A percentile compares a stretch with the other conserved stretches of the same genome.
These are phyloP conservation scores for Orchesella flavescens DNA, from an alignment of 2,888 invertebrate species.

Conservation along the genomic window DNA sequence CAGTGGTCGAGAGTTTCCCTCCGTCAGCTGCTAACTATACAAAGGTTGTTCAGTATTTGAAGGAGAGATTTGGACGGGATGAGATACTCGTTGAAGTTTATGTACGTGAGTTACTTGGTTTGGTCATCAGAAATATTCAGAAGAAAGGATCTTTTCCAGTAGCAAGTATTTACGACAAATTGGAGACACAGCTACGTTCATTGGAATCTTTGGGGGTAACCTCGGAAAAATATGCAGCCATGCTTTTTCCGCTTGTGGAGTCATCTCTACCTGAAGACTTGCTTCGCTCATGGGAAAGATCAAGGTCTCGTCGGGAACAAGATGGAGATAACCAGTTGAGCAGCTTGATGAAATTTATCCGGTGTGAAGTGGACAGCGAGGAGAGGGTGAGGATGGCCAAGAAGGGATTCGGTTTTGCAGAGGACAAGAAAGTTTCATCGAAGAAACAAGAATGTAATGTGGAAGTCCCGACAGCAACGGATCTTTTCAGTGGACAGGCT, in stretches of 20 bases:
- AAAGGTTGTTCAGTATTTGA: constrained; percentile 63
- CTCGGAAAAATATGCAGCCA: constrained; percentile 41
- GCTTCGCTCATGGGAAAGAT: constrained; percentile 68
- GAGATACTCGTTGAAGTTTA: constrained; percentile 72
- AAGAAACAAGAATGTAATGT: not conserved
- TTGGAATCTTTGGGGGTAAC: constrained; percentile 61
- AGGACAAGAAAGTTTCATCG: not conserved
- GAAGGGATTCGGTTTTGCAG: not conserved
- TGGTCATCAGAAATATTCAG: constrained; percentile 68
- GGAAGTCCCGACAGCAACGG: not conserved
- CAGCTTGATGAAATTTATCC: constrained; percentile 36
- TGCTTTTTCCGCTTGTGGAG: constrained; percentile 65
- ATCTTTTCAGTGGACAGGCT: constrained; percentile 16
- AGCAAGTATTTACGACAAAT: constrained; percentile 41
- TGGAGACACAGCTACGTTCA: constrained; percentile 48
- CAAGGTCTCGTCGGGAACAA: constrained; percentile 20
- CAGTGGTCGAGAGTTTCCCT: constrained; percentile 66
- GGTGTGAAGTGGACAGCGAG: constrained; percentile 40
- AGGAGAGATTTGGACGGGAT: constrained; percentile 61
- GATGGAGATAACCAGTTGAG: constrained; percentile 11
- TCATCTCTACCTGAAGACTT: constrained; percentile 62
- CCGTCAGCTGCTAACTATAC: constrained; percentile 70
- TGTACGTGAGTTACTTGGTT: constrained; percentile 72
- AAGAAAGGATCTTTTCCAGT: not conserved
- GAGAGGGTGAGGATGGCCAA: constrained; percentile 38